Percentiles rank a stretch among this genome's conserved stretches.
Evolutionary conservation across 2,113 vertebrate genomes (phyloP).

Genomic region (Motacilla tschutschensis): DNA sequence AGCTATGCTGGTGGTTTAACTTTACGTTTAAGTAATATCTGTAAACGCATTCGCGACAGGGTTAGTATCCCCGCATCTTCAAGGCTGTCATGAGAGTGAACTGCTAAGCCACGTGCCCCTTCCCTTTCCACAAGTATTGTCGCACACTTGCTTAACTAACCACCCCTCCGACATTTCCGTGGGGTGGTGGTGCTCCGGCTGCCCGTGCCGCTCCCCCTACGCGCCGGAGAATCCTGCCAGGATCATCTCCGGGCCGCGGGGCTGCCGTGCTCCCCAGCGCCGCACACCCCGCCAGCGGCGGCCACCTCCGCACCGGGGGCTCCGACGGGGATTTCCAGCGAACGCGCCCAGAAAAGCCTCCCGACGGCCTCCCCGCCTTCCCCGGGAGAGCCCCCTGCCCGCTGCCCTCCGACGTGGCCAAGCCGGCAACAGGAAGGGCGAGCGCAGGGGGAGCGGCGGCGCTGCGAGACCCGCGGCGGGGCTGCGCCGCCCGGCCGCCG

Average conservation of each 20-base stretch:
- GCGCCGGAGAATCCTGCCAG: not conserved
- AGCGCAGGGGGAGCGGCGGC: not conserved
- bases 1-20: not conserved
- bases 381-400: not conserved
- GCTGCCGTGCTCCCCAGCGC: not conserved
- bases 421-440: not conserved
- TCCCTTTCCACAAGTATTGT: not conserved
- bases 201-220: not conserved
- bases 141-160: not conserved
- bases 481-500: not conserved
- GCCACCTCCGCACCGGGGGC: not conserved
- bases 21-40: not conserved
- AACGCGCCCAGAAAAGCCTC: not conserved
- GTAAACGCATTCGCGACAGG: not conserved
- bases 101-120: not conserved
- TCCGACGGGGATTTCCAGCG: not conserved
- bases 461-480: not conserved
- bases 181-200: not conserved
- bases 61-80: not conserved
- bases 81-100: rapidly evolving
- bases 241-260: not conserved
- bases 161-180: not conserved
- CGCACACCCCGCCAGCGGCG: not conserved
- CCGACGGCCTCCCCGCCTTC: not conserved
- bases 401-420: not conserved